phyloP scores from a whole-genome alignment of 2,113 vertebrate species.

The Crypturellus undulatus region DNA sequence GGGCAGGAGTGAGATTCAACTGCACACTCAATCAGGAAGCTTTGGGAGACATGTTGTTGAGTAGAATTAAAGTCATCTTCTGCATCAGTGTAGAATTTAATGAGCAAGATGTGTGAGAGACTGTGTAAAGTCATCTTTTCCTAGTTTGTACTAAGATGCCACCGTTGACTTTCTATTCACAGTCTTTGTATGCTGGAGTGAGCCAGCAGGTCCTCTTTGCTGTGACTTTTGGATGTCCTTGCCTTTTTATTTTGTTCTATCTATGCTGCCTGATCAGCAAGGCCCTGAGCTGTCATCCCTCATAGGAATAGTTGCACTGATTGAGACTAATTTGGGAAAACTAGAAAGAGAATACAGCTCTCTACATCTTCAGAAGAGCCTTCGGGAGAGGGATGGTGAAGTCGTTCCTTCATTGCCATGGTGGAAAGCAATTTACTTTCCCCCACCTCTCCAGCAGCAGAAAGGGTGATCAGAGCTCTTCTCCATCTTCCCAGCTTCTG shows the following conservation, averaged over 20 bases:
- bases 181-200: background rate
- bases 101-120: background rate
- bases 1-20: background rate
- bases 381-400: background rate
- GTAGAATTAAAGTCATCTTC: background rate
- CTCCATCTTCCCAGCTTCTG: background rate
- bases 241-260: no score
- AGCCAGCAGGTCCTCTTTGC: background rate
- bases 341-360: background rate
- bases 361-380: background rate
- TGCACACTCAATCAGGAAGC: background rate
- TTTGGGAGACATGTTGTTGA: background rate
- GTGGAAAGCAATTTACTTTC: background rate
- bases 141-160: background rate
- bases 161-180: background rate
- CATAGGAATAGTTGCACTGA: no score
- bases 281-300: no score
- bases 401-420: background rate
- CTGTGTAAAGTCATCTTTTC: background rate
- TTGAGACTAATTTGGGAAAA: background rate
- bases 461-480: background rate
- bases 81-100: background rate
- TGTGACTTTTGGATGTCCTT: no score
- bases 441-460: background rate
- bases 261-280: no score